Evolutionary conservation across 2,888 invertebrate species (phyloP).

Genomic region (Nemotelus nigrinus): DNA sequence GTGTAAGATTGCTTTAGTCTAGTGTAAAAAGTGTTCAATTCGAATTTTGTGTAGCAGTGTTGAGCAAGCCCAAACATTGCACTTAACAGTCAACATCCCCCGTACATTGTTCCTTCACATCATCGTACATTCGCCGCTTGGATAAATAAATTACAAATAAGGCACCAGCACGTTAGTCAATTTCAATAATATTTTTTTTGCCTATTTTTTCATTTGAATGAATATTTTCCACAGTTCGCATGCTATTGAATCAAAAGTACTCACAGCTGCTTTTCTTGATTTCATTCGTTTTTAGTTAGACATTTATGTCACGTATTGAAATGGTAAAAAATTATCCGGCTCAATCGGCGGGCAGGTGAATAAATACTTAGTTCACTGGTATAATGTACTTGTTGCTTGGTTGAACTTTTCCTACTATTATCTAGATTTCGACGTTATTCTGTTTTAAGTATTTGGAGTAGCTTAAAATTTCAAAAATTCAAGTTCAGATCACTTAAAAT

Average conservation of each 20-base stretch:
- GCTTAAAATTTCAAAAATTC: too few relatives aligned
- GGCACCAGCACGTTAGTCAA: constrained; percentile 19
- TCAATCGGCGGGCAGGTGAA: too few relatives aligned
- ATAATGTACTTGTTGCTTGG: too few relatives aligned
- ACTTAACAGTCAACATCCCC: not conserved
- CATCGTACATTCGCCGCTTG: constrained; percentile 1
- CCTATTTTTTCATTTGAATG: not conserved
- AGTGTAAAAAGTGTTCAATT: not conserved
- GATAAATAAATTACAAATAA: constrained; percentile 24
- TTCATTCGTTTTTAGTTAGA: constrained; percentile 6
- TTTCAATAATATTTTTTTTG: not conserved
- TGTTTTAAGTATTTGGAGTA: too few relatives aligned
- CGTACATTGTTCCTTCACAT: constrained; percentile 8
- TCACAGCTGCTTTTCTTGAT: not conserved
- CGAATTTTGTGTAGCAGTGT: not conserved
- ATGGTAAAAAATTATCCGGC: not conserved
- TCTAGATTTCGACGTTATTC: too few relatives aligned
- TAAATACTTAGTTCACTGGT: too few relatives aligned
- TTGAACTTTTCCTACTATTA: too few relatives aligned
- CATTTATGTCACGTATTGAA: constrained; percentile 38
- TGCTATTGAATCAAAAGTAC: constrained; percentile 4
- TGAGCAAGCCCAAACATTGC: constrained; percentile 1
- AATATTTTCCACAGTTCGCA: constrained; percentile 6
- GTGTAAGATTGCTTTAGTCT: too few relatives aligned
- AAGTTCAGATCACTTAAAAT: too few relatives aligned